These are phyloP conservation scores for Eupithecia exiguata DNA, from an alignment of 2,888 invertebrate genomes.

Conservation along the genomic window DNA sequence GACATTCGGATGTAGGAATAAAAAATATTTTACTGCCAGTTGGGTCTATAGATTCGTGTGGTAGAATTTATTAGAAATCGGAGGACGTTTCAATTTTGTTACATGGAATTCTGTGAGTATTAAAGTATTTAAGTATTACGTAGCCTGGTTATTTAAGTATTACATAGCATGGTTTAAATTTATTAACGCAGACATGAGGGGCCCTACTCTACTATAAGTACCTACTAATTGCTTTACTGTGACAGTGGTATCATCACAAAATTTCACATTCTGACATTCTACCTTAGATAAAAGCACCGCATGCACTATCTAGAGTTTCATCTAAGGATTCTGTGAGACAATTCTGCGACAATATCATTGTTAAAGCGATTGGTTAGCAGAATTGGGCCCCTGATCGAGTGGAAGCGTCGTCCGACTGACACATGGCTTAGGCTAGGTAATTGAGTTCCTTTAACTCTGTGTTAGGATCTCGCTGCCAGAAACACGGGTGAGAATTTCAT, in stretches of 20 bases:
- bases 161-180: no score
- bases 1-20: conserved; percentile 45
- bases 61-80: conserved; percentile 26
- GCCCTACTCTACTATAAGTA: not conserved
- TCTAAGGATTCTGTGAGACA: not conserved
- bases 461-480: not conserved
- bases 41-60: conserved; percentile 34
- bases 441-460: not conserved
- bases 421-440: not conserved
- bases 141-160: no score
- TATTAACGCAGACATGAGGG: no score
- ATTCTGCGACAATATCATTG: not conserved
- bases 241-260: not conserved
- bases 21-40: conserved; percentile 43
- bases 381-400: conserved; percentile 1
- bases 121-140: not conserved
- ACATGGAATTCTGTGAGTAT: not conserved
- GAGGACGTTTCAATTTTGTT: conserved; percentile 9
- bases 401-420: not conserved
- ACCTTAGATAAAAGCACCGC: not conserved
- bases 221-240: not conserved
- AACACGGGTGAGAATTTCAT: not conserved
- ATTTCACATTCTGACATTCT: not conserved
- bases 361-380: not conserved
- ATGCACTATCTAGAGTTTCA: not conserved